Evolutionary conservation across 2,113 vertebrate genomes (phyloP), one percentile per base, ranked within the genome.

Genomic region (Anarrhichthys ocellatus): DNA sequence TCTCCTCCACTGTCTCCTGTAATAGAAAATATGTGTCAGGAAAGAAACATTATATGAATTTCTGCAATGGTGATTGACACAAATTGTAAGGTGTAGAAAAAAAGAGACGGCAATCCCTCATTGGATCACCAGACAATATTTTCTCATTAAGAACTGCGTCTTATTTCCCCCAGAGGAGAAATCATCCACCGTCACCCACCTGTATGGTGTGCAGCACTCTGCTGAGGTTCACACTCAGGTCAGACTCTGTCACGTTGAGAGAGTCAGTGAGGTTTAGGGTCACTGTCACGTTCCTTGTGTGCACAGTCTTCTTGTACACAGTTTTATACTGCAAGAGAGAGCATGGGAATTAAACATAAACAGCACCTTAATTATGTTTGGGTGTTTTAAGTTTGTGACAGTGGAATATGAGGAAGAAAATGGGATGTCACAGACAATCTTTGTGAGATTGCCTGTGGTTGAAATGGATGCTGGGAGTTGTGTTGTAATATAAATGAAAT

Each of bases 281-380:
- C 80, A 93, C 61, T 0, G 93, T 95, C 58, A 94, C 68, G 1
- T 95, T 96, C 86, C 94, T 96, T 11, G 92, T 96, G 89, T 95
- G 95, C 68, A 98, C 91, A 0, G 93, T 97, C 94, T 97, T 99
- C 86, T 94, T 95, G 81, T 95, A 95, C 27, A 88, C 40, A 0
- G 98, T 99, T 96, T 98, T 99, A 92, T 99, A 98, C 98, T 99
- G 95, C 89, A 32, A 72, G 46, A 73, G 78, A 93, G 29, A 42
- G 14, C 52, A 70, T 34, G 8, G 34, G 40, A 20, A 61, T 50
- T 0, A 29, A 36, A 46, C 17, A 27, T 66, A 6, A 68, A 64
- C 6, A 64, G 6, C 15, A 32, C 24, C 11, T 1, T 24, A 0
- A 56, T 70, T 50, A 22, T 63, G 14, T 62, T 29, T 46, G 11